A percentile compares a stretch with the other conserved stretches of the same genome.
Conservation (phyloP, 2,888 invertebrate genomes). For the Hypomecis atomaria region DNA sequence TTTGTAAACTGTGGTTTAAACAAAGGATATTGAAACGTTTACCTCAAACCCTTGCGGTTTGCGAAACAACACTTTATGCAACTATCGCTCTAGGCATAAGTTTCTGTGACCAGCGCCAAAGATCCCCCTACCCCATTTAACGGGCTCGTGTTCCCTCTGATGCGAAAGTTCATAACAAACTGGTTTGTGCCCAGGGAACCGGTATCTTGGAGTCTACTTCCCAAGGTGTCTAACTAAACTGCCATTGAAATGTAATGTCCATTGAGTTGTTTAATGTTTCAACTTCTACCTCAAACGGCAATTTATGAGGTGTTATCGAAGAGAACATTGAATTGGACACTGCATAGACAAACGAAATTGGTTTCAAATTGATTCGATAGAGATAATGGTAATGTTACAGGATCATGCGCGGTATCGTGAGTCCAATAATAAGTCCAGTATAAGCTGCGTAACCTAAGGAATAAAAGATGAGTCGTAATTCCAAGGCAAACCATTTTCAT, state of each 20-base stretch:
- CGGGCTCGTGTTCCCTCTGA: conserved; percentile 46
- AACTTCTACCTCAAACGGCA: conserved; percentile 23
- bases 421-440: conserved; percentile 5
- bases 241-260: conserved; percentile 63
- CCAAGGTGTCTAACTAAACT: conserved; percentile 64
- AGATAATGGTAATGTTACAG: conserved; percentile 1
- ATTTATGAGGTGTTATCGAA: conserved; percentile 27
- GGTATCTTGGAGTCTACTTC: conserved; percentile 63
- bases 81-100: conserved; percentile 58
- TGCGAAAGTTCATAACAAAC: conserved; percentile 57
- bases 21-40: conserved; percentile 71
- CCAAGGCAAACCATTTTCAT: conserved; percentile 35
- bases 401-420: conserved; percentile 4
- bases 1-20: conserved; percentile 56
- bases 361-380: conserved; percentile 11
- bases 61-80: conserved; percentile 68
- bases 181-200: conserved; percentile 60
- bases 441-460: conserved; percentile 11
- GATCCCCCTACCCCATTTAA: conserved; percentile 49
- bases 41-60: conserved; percentile 66
- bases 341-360: conserved; percentile 8
- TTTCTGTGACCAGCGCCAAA: conserved; percentile 55
- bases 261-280: conserved; percentile 46
- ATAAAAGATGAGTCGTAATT: conserved; percentile 34
- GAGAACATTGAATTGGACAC: conserved; percentile 10